Evolutionary conservation across 2,797 vertebrate genomes (phyloP).

Genomic region (Crocodylus rhombifer): DNA sequence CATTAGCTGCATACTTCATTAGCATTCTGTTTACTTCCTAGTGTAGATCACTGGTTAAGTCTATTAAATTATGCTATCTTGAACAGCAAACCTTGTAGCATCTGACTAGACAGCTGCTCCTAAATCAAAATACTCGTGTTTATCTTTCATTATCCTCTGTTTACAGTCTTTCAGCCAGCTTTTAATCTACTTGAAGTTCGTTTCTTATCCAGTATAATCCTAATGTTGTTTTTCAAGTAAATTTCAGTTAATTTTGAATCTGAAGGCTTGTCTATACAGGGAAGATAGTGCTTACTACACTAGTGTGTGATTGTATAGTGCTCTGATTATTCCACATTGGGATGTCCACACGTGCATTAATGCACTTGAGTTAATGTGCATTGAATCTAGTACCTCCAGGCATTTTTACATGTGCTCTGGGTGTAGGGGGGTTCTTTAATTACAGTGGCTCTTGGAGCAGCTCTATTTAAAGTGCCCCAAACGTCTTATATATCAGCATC

Average conservation of each 20-base stretch:
- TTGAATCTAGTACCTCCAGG: too few relatives aligned
- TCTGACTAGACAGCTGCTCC: not conserved
- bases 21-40: not conserved
- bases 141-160: not conserved
- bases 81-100: not conserved
- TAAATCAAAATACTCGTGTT: conserved; percentile 1
- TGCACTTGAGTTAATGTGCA: too few relatives aligned
- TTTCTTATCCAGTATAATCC: not conserved
- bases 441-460: too few relatives aligned
- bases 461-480: too few relatives aligned
- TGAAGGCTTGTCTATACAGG: not conserved
- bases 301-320: too few relatives aligned
- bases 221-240: not conserved
- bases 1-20: not conserved
- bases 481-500: too few relatives aligned
- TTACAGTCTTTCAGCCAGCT: not conserved
- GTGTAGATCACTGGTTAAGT: not conserved
- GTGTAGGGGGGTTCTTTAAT: too few relatives aligned
- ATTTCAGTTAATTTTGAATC: not conserved
- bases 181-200: not conserved
- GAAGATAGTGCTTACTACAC: too few relatives aligned
- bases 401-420: too few relatives aligned
- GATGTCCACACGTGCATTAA: too few relatives aligned
- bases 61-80: not conserved
- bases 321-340: too few relatives aligned